Evolutionary conservation across 2,888 invertebrate genomes (phyloP).

Genomic region (Buathra laborator): DNA sequence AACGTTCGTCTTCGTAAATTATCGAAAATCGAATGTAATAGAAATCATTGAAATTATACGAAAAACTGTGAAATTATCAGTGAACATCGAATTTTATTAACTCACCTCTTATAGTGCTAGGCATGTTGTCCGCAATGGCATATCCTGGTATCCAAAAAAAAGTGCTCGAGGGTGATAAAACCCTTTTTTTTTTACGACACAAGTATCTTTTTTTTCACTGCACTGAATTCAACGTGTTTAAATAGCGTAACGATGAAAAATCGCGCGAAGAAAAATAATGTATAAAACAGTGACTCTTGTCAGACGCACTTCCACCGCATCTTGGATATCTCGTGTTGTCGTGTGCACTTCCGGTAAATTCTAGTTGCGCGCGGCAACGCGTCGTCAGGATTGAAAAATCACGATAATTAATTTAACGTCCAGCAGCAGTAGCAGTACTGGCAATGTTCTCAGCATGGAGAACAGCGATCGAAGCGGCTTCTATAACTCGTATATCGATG

Average conservation of each 20-base stretch:
- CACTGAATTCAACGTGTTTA: conserved; percentile 29
- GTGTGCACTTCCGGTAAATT: conserved; percentile 16
- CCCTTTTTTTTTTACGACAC: conserved; percentile 51
- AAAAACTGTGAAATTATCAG: background rate
- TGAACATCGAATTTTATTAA: conserved; percentile 23
- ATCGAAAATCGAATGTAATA: background rate
- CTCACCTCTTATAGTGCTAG: conserved; percentile 85
- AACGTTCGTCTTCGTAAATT: background rate
- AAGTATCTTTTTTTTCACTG: conserved; percentile 45
- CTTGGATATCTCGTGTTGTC: conserved; percentile 35
- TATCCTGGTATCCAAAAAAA: conserved; percentile 82
- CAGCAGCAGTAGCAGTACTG: conserved; percentile 15
- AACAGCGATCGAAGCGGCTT: conserved; percentile 12
- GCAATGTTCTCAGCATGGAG: conserved; percentile 15
- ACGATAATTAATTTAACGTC: conserved; percentile 22
- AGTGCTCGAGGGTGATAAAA: conserved; percentile 53
- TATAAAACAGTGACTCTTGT: conserved; percentile 37
- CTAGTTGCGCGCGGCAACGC: background rate
- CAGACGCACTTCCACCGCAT: conserved; percentile 73
- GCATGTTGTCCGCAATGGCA: conserved; percentile 83
- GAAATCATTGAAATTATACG: background rate
- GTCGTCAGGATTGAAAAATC: background rate
- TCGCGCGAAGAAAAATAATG: background rate
- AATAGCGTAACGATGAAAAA: conserved; percentile 10
- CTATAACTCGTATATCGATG: conserved; percentile 31